Conservation (phyloP, 2,113 vertebrate species). For the Uria lomvia region DNA sequence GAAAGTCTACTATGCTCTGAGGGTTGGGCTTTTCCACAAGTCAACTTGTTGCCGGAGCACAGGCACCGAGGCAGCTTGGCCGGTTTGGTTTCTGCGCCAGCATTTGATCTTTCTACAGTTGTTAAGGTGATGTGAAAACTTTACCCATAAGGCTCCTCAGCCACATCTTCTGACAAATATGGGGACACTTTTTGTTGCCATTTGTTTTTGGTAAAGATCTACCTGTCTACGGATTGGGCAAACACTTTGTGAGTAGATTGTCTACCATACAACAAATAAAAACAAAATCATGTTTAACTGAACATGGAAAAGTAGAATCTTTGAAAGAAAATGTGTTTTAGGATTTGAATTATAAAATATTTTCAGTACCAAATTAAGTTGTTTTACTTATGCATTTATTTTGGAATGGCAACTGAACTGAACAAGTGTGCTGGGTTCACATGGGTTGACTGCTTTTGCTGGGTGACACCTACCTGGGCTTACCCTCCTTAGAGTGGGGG, state of each 20-base stretch:
- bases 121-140: background rate
- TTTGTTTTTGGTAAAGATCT: background rate
- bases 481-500: background rate
- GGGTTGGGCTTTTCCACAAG: background rate
- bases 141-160: background rate
- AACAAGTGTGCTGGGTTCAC: background rate
- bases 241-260: background rate
- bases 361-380: background rate
- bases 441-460: fast-evolving
- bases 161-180: background rate
- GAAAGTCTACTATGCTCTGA: background rate
- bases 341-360: background rate
- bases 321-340: background rate
- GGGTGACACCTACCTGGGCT: background rate
- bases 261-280: fast-evolving
- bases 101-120: background rate
- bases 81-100: background rate
- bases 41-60: background rate
- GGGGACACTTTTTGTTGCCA: background rate
- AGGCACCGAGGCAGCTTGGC: background rate
- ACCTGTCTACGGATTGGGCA: background rate
- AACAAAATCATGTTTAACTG: fast-evolving
- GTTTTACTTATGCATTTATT: background rate
- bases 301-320: background rate
- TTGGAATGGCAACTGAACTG: background rate